phyloP scores from a whole-genome alignment of 2,113 vertebrate genomes.

The Gallinago undulata region DNA sequence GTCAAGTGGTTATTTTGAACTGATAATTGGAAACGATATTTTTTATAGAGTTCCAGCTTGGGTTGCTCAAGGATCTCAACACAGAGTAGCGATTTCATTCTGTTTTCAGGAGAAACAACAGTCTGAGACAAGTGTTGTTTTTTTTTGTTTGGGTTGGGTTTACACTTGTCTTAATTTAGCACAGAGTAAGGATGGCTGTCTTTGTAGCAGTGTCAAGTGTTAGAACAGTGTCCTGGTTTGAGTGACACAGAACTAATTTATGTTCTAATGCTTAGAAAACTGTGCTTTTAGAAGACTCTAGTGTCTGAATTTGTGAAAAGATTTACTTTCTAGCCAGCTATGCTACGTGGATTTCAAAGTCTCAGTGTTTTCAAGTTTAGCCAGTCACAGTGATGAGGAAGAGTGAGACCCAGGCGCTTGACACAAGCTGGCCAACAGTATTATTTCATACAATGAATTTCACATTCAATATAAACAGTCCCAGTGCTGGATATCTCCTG shows the following conservation, averaged over 20 bases:
- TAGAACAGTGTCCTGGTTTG: background rate
- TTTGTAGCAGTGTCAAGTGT: background rate
- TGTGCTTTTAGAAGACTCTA: background rate
- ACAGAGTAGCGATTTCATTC: background rate
- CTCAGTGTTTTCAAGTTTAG: background rate
- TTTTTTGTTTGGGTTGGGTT: background rate
- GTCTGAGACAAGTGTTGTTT: background rate
- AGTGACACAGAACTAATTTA: background rate
- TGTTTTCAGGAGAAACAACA: background rate
- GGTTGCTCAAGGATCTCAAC: background rate
- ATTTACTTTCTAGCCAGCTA: background rate
- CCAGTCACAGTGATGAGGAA: background rate
- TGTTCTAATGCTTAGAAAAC: background rate
- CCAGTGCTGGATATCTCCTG: background rate
- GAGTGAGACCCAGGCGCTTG: background rate
- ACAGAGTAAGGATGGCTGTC: background rate
- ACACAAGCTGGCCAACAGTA: background rate
- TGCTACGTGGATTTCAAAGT: background rate
- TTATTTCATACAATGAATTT: background rate
- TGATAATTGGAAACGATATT: background rate
- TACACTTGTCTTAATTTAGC: background rate
- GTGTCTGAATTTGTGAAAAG: background rate
- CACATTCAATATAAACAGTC: background rate
- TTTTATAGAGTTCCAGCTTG: background rate
- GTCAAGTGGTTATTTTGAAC: background rate